Evolutionary conservation across 2,113 vertebrate species (phyloP).

Genomic region (Corythoichthys haematopterus): DNA sequence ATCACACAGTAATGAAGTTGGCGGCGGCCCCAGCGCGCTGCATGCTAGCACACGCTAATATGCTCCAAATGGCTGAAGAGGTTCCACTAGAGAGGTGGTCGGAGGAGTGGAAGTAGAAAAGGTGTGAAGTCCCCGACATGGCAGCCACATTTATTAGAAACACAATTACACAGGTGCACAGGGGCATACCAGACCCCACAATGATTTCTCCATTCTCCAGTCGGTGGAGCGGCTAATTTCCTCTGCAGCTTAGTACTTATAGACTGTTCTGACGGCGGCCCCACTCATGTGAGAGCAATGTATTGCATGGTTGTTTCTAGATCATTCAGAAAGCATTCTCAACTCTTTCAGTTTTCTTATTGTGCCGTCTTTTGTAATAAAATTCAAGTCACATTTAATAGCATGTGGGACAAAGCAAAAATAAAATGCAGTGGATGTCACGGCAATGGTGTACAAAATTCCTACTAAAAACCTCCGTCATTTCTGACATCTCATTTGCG

Average conservation of each 20-base stretch:
- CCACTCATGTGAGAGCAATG: slow-evolving; percentile 31
- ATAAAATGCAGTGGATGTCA: background rate
- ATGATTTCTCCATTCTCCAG: slow-evolving; percentile 69
- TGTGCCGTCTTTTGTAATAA: background rate
- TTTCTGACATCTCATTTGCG: background rate
- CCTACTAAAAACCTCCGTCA: background rate
- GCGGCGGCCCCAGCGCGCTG: slow-evolving; percentile 29
- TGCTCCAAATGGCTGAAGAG: slow-evolving; percentile 23
- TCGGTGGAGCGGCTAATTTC: slow-evolving; percentile 69
- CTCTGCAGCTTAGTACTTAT: slow-evolving; percentile 63
- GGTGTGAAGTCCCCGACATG: slow-evolving; percentile 43
- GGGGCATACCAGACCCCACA: slow-evolving; percentile 57
- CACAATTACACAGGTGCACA: slow-evolving; percentile 66
- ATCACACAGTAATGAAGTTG: slow-evolving; percentile 60
- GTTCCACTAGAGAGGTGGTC: slow-evolving; percentile 19
- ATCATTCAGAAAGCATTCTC: slow-evolving; percentile 12
- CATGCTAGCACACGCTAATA: slow-evolving; percentile 8
- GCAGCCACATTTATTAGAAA: slow-evolving; percentile 63
- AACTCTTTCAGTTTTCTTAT: background rate
- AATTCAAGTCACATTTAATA: background rate
- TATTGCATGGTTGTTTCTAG: slow-evolving; percentile 46
- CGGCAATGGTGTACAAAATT: background rate
- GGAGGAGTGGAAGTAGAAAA: slow-evolving; percentile 24
- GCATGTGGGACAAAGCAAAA: background rate
- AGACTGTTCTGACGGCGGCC: slow-evolving; percentile 45